Evolutionary conservation across 2,797 vertebrate species (phyloP), one percentile per base, ranked within the genome.

Genomic region (Alfaro cultratus): DNA sequence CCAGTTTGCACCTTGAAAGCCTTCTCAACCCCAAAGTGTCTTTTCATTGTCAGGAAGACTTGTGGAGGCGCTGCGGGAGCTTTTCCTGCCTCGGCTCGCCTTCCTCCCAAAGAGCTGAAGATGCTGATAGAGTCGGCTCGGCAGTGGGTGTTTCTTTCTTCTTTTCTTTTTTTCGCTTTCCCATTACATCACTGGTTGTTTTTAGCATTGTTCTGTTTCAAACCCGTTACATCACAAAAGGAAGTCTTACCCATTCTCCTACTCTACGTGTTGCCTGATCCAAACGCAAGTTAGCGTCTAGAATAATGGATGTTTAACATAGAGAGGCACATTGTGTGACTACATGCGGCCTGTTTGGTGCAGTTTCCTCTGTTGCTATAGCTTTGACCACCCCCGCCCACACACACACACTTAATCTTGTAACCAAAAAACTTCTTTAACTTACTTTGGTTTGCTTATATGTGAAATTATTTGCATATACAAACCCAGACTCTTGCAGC

Each of bases 111-210:
- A 83, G 74, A 51, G 60, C 15, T 7, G 21, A 73, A 76, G 79
- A 75, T 1, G 79, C 76, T 34, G 74, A 71, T 10, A 76, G 74
- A 72, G 31, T 82, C 83, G 39, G 6, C 53, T 80, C 77, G 49
- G 79, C 77, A 80, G 82, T 82, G 89, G 83, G 88, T 79, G 88
- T 71, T 85, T 47, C 73, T 79, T 26, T 51, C 4, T 46, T 15
- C 45, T 51, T 51, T 23, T 23, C 8, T 8, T 49, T 51, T 23
- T 68, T 80, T 76, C 74, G 57, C 55, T 89, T 86, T 85, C 83
- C 83, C 86, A 90, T 89, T 86, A 93, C 82, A 85, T 88, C 84
- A 90, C 70, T 81, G 81, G 80, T 84, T 86, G 84, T 87, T 80
- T 47, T 57, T 46, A 62, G 45, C 5, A 2, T 74, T 13, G n/a